Conservation (phyloP, 2,888 invertebrate genomes). For the Fabriciana adippe region DNA sequence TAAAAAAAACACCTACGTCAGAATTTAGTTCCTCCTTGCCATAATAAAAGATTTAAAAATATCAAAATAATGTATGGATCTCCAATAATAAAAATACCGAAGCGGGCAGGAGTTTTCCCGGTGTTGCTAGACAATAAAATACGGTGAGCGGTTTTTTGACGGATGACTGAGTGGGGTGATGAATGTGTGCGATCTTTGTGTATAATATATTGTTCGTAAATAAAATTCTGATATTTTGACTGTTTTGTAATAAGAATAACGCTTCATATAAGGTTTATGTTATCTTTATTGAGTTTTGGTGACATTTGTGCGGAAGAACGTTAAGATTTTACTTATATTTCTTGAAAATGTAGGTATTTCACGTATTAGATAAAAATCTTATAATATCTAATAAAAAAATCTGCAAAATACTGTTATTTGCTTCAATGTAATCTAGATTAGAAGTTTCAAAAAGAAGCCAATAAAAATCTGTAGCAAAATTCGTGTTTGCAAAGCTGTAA, state of each 20-base stretch:
- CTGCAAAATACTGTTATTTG: too few relatives aligned
- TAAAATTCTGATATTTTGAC: constrained; percentile 30
- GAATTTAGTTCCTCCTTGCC: not conserved
- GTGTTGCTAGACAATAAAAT: constrained; percentile 58
- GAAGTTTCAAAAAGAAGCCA: too few relatives aligned
- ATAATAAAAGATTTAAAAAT: not conserved
- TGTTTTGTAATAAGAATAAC: not conserved
- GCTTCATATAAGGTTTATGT: not conserved
- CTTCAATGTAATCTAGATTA: too few relatives aligned
- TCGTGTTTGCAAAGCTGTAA: too few relatives aligned
- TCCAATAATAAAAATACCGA: constrained; percentile 26
- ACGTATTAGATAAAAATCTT: too few relatives aligned
- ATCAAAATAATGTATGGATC: not conserved
- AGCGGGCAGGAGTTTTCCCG: constrained; percentile 41
- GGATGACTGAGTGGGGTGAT: constrained; percentile 61
- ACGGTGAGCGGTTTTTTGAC: constrained; percentile 69
- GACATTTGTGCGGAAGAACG: too few relatives aligned
- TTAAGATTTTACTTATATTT: too few relatives aligned
- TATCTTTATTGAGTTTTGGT: too few relatives aligned
- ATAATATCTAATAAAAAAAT: too few relatives aligned
- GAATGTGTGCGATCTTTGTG: constrained; percentile 39
- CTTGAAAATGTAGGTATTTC: too few relatives aligned
- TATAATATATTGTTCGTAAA: constrained; percentile 37
- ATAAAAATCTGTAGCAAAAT: too few relatives aligned
- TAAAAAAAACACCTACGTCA: too few relatives aligned